Evolutionary conservation across 2,888 invertebrate genomes (phyloP), one percentile per base, ranked within the genome.

Genomic region (Drosophila merina): DNA sequence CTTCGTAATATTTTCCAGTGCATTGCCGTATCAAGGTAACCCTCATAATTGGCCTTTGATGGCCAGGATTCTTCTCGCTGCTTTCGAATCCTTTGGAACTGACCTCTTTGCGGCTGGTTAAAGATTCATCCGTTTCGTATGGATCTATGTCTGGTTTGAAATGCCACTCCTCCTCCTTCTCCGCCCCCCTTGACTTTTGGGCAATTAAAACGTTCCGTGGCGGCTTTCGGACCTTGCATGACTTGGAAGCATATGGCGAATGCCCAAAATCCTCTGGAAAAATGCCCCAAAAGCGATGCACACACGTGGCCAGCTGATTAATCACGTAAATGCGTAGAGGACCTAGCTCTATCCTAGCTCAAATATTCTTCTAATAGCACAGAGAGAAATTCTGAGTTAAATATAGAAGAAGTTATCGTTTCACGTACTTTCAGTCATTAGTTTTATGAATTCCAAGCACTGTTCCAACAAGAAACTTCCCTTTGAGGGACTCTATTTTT

Each of bases 291-390:
- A 66, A 47, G 63, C 63, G 56, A 47, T 57, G 68, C 73, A 70
- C 60, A 79, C 82, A 88, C 83, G 86, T 83, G 88, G 77, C 77
- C 83, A 77, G 60, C 88, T 88, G 83, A 86, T 86, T 84, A 84
- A 84, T 84, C 83, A 84, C 86, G 83, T 88, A 83, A 86, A 86
- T 83, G 83, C 83, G 82, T 87, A 77, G 72, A 54, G 66, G 54
- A 77, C 70, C 72, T 58, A n/a, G 33, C 75, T 74, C 66, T 40
- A 54, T 74, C 42, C 57, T 45, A 1, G 20, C 55, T 25, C 45
- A 25, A 44, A 44, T 44, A 44, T 44, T 44, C 44, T 10, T 25
- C 25, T 9, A 9, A 10, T 9, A 10, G 10, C 25, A 44, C 44
- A 25, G 25, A 36, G 6, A 36, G n/a, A 36, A n/a, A 12, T 4